Conservation (phyloP, 2,113 vertebrate species). For the Aramus guarauna region DNA sequence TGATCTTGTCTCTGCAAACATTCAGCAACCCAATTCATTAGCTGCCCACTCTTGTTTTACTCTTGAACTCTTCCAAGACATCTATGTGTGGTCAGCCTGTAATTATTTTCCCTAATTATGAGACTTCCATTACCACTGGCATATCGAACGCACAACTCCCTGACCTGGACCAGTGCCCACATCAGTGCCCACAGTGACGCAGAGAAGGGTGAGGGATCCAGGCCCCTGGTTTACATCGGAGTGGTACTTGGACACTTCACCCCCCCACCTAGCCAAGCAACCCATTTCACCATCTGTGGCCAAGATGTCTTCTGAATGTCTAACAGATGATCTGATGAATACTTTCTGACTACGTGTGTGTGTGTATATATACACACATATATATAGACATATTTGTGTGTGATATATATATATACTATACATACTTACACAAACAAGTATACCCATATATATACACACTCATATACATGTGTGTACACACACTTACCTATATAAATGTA, state of each 20-base stretch:
- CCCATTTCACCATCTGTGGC: not conserved
- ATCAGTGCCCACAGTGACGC: not conserved
- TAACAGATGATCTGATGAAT: not conserved
- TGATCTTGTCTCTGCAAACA: not conserved
- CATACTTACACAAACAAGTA: not conserved
- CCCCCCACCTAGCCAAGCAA: not conserved
- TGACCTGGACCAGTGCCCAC: not conserved
- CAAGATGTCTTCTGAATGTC: not conserved
- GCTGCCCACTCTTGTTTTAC: not conserved
- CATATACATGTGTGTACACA: not conserved
- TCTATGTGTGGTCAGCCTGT: not conserved
- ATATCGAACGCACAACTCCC: not conserved
- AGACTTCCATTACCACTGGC: not conserved
- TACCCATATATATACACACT: not conserved
- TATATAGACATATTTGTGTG: not conserved
- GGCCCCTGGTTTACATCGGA: not conserved
- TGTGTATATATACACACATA: fast-evolving
- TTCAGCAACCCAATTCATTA: not conserved
- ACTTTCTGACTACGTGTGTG: not conserved
- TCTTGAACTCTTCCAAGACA: not conserved
- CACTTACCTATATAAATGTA: not conserved
- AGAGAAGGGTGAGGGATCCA: not conserved
- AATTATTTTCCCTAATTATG: not conserved
- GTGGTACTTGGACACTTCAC: not conserved
- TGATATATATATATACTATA: not conserved